Conservation (phyloP, 2,888 invertebrate species). For the Drosophila picticornis region DNA sequence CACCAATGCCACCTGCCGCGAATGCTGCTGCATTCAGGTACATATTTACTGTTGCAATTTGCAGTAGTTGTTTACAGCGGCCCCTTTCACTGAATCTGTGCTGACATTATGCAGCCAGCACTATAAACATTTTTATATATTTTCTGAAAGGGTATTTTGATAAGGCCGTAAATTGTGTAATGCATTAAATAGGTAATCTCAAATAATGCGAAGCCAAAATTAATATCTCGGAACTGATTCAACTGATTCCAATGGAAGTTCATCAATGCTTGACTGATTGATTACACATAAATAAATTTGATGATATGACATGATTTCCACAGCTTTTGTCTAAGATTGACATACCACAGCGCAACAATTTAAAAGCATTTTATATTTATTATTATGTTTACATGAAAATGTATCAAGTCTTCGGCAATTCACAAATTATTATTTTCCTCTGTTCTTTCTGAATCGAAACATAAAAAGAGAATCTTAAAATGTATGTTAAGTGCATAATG, state of each 20-base stretch:
- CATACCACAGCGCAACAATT: not conserved
- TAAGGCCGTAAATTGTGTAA: not conserved
- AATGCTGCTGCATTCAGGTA: slow-evolving; percentile 32
- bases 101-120: slow-evolving; percentile 21
- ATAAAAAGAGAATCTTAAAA: not conserved
- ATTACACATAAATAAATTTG: no score
- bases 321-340: not conserved
- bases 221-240: not conserved
- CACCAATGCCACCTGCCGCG: slow-evolving; percentile 5
- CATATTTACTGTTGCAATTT: slow-evolving; percentile 58
- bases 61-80: slow-evolving; percentile 35
- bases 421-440: not conserved
- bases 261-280: no score
- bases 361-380: not conserved
- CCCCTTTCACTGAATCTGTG: slow-evolving; percentile 17
- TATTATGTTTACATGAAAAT: not conserved
- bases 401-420: not conserved
- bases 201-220: no score
- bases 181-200: not conserved
- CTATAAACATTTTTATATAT: not conserved
- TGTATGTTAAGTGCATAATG: slow-evolving; percentile 7
- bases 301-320: not conserved
- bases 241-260: no score
- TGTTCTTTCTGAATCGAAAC: not conserved
- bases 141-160: not conserved